Percentiles rank a stretch among this genome's conserved stretches.
phyloP scores from a whole-genome alignment of 2,888 invertebrate species.

The Willowsia nigromaculata region DNA sequence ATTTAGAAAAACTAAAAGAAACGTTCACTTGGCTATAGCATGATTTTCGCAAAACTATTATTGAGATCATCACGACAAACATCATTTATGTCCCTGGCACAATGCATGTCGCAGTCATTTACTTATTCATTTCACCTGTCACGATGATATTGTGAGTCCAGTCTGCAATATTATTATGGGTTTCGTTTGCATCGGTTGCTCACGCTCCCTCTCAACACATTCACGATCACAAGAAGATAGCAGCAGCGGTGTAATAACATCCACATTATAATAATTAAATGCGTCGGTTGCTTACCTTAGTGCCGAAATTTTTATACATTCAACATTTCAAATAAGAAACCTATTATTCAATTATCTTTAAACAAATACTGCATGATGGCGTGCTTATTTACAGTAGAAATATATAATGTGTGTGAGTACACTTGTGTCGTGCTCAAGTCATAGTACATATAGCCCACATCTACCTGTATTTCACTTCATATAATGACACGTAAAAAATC shows the following conservation, averaged over 20 bases:
- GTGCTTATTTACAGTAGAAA: too few species aligned
- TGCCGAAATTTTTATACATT: not conserved
- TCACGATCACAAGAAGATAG: not conserved
- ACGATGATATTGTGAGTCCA: not conserved
- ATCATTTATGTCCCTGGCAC: not conserved
- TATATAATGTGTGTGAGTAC: too few species aligned
- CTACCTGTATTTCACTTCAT: not conserved
- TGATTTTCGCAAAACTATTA: too few species aligned
- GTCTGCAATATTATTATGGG: not conserved
- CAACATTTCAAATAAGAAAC: not conserved
- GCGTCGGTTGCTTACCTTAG: slow-evolving; percentile 44
- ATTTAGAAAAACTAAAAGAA: too few species aligned
- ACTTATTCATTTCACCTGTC: not conserved
- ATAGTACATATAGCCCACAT: not conserved
- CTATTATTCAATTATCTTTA: not conserved
- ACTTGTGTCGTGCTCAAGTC: too few species aligned
- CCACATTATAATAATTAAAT: slow-evolving; percentile 21
- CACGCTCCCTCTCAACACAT: too few species aligned
- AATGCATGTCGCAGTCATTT: too few species aligned
- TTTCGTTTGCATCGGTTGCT: too few species aligned
- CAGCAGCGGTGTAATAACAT: not conserved
- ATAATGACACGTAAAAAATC: slow-evolving; percentile 23
- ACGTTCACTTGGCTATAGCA: too few species aligned
- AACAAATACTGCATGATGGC: too few species aligned
- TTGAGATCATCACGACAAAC: not conserved